Evolutionary conservation across 2,113 vertebrate genomes (phyloP).

Genomic region (Lethenteron camtschaticum): DNA sequence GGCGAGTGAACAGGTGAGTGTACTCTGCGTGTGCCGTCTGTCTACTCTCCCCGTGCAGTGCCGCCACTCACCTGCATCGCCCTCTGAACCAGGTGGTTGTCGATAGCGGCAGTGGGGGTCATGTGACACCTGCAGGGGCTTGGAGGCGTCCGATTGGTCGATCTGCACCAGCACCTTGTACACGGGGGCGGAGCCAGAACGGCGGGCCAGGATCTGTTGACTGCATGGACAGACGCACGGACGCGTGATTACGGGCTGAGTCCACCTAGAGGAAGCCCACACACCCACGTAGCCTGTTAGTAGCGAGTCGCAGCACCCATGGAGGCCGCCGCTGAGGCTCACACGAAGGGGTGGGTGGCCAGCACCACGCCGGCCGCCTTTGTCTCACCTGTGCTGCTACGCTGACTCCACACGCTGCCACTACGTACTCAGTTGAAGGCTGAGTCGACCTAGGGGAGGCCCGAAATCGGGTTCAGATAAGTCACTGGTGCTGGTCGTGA

Average conservation of each 20-base stretch:
- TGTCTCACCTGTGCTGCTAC: no score
- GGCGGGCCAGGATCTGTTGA: slow-evolving; percentile 83
- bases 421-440: no score
- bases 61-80: slow-evolving; percentile 60
- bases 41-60: not conserved
- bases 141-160: slow-evolving; percentile 76
- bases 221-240: slow-evolving; percentile 19
- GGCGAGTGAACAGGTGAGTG: slow-evolving; percentile 7
- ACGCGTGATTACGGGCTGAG: no score
- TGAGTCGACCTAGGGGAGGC: no score
- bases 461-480: no score
- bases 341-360: no score
- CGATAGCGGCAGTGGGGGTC: slow-evolving; percentile 74
- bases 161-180: slow-evolving; percentile 94
- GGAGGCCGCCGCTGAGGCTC: not conserved
- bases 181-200: slow-evolving; percentile 67
- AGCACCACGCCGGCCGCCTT: no score
- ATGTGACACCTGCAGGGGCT: slow-evolving; percentile 89
- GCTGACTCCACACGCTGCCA: no score
- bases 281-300: not conserved
- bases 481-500: no score
- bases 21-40: not conserved
- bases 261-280: not conserved
- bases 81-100: slow-evolving; percentile 82
- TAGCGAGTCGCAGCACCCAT: not conserved